phyloP scores from a whole-genome alignment of 1,140 invertebrate species.

The Leguminivora glycinivorella region DNA sequence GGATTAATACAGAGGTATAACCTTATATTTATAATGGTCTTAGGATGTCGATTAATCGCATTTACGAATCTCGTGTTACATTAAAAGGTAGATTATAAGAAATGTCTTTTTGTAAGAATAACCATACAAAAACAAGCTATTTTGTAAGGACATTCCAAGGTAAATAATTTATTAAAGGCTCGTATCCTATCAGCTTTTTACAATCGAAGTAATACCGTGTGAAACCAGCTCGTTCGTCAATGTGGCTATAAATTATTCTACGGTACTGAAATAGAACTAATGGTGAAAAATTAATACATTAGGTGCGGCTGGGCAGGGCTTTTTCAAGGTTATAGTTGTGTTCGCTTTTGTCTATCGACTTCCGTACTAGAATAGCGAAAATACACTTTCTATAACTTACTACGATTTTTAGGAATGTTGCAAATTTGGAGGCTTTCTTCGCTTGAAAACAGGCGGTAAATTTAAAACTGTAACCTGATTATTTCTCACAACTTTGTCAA shows the following conservation, averaged over 20 bases:
- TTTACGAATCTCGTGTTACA: too few species aligned
- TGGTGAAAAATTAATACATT: constrained; percentile 8
- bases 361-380: background rate
- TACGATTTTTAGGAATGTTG: background rate
- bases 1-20: too few species aligned
- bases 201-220: background rate
- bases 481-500: too few species aligned
- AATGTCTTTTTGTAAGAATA: too few species aligned
- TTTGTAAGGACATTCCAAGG: too few species aligned
- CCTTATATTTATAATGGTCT: too few species aligned
- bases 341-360: background rate
- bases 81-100: too few species aligned
- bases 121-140: too few species aligned
- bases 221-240: background rate
- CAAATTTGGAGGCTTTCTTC: too few species aligned
- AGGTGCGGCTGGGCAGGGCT: background rate
- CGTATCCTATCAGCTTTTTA: background rate
- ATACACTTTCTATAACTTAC: background rate
- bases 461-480: too few species aligned
- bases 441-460: too few species aligned
- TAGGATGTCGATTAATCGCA: too few species aligned
- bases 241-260: constrained; percentile 3
- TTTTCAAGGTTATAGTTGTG: background rate
- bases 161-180: background rate
- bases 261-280: background rate